Percentiles rank a stretch among this genome's conserved stretches.
phyloP scores from a whole-genome alignment of 2,888 invertebrate genomes.

The Sphinx pinastri region DNA sequence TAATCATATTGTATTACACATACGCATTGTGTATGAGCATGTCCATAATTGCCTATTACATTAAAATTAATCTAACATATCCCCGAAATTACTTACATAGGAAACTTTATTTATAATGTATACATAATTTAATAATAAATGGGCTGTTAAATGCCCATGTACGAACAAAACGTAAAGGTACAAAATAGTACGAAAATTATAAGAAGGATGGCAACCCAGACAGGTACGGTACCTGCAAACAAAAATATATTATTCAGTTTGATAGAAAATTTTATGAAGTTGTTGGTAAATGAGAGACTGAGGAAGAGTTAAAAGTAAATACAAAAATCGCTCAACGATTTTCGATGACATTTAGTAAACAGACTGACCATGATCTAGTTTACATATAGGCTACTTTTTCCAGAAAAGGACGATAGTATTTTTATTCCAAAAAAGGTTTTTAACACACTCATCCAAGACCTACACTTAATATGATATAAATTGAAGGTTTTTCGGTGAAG shows the following conservation, averaged over 20 bases:
- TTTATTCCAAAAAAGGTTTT: too few species aligned
- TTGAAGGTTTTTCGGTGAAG: too few species aligned
- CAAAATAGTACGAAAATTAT: conserved; percentile 90
- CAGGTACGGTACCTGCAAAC: conserved; percentile 89
- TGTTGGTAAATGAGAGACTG: too few species aligned
- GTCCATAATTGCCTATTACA: conserved; percentile 59
- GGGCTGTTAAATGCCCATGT: conserved; percentile 87
- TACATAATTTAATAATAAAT: conserved; percentile 39
- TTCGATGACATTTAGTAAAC: too few species aligned
- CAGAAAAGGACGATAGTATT: too few species aligned
- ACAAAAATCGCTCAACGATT: too few species aligned
- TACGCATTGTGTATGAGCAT: conserved; percentile 66
- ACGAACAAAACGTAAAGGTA: conserved; percentile 92
- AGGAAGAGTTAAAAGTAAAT: too few species aligned
- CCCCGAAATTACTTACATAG: conserved; percentile 47
- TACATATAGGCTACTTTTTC: too few species aligned
- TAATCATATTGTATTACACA: conserved; percentile 75
- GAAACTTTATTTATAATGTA: conserved; percentile 29
- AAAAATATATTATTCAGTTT: conserved; percentile 38
- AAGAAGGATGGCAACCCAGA: conserved; percentile 90
- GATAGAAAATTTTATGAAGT: not conserved
- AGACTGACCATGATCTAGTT: too few species aligned
- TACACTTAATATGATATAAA: too few species aligned
- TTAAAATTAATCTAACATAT: conserved; percentile 42
- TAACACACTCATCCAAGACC: too few species aligned